Base-by-base conservation (phyloP, 2,888 invertebrate species). In the Ophraella communa region DNA sequence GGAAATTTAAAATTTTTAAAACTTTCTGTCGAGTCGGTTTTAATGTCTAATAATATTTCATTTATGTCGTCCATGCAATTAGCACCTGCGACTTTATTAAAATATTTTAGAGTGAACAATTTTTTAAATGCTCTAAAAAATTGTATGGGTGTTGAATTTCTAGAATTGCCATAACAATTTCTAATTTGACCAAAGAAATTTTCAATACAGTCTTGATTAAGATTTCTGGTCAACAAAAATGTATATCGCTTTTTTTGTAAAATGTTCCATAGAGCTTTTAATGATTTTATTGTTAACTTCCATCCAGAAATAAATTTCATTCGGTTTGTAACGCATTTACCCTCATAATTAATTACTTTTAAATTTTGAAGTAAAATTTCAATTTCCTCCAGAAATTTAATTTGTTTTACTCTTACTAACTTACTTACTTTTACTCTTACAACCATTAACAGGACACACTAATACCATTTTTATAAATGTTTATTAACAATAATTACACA, bases 111-210 rank as follows among this genome's bases (percentile, higher is more conserved):
- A 1, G 64, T 44, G 53, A 69, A 71, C 21, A 71, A 8, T 67
- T 69, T 70, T 67, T 70, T 69, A 58, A 71, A 71, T 18, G 62
- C 61, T 24, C 63, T 62, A 18, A 44, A 53, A 65, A 71, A 69
- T 17, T 69, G 70, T 8, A 66, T 71, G 2, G 65, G 52, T 20
- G 69, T 71, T 8, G 65, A 64, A 61, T 69, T 69, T 53, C 54
- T 64, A 7, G 54, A 44, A 61, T 71, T 70, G n/a, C 66, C 68
- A 54, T 57, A 53, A 52, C 45, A 17, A 21, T 68, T 64, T 51
- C 62, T 55, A 21, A 73, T 66, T 52, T 59, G 56, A 1, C 72
- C 73, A 65, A 74, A 73, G 62, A 69, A 71, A 51, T 72, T 70
- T 57, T 63, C 63, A n/a, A 57, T 42, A 45, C 56, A 55, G 20